Evolutionary conservation across 2,797 vertebrate species (phyloP).

Genomic region (Holocentrus rufus): DNA sequence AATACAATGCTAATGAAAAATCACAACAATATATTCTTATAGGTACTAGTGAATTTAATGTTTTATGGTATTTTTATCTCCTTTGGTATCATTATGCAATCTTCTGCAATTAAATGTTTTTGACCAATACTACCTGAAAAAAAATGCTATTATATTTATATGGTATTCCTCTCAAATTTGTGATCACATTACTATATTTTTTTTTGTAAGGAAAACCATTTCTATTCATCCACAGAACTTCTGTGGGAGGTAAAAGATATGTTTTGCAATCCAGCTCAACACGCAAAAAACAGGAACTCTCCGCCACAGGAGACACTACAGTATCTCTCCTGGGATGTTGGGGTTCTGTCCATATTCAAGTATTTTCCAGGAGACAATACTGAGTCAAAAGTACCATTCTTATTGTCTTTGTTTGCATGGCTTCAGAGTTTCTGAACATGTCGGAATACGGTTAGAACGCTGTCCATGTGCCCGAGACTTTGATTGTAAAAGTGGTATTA

Average conservation of each 20-base stretch:
- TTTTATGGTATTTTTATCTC: background rate
- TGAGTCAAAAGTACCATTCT: constrained; percentile 61
- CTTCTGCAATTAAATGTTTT: background rate
- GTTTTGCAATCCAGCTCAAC: constrained; percentile 56
- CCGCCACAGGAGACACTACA: constrained; percentile 31
- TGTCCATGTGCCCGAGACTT: constrained; percentile 70
- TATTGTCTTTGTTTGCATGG: constrained; percentile 61
- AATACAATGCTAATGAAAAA: too few species aligned
- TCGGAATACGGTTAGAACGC: constrained; percentile 43
- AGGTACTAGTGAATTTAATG: background rate
- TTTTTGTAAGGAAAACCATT: constrained; percentile 7
- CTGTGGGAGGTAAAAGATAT: constrained; percentile 35
- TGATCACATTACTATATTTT: constrained; percentile 2
- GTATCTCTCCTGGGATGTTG: constrained; percentile 14
- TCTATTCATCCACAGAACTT: constrained; percentile 18
- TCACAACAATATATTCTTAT: constrained; percentile 14
- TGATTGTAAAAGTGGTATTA: constrained; percentile 40
- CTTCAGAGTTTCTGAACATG: constrained; percentile 69
- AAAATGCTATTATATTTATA: background rate
- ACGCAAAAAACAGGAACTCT: constrained; percentile 18
- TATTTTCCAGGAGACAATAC: constrained; percentile 82
- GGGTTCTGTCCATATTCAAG: constrained; percentile 75
- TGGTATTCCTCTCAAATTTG: background rate
- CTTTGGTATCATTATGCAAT: background rate
- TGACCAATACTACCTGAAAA: background rate